Conservation (phyloP, 2,888 invertebrate genomes). For the Molorchus minor region DNA sequence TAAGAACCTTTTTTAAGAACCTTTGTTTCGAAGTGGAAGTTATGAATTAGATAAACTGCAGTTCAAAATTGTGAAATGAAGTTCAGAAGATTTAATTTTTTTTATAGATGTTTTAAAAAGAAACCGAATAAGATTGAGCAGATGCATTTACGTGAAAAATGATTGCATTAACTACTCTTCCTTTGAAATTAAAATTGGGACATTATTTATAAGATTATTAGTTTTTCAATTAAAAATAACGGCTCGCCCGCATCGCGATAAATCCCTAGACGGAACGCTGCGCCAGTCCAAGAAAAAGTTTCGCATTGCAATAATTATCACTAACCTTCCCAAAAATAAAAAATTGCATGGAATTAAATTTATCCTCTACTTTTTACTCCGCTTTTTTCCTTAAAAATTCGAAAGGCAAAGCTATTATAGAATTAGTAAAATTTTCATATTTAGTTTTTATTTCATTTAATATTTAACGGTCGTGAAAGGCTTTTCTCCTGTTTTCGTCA, state of each 20-base stretch:
- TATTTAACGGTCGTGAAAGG: background rate
- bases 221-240: conserved; percentile 27
- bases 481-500: background rate
- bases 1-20: too few species aligned
- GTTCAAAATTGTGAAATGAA: too few species aligned
- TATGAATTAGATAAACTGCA: too few species aligned
- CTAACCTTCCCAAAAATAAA: conserved; percentile 10
- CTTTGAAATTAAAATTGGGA: conserved; percentile 11
- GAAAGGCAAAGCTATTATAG: conserved; percentile 7
- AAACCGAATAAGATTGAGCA: too few species aligned
- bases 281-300: conserved; percentile 14
- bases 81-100: too few species aligned
- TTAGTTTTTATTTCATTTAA: conserved; percentile 1
- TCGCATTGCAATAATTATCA: conserved; percentile 19
- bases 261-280: conserved; percentile 8
- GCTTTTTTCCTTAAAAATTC: conserved; percentile 3
- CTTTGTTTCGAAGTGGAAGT: too few species aligned
- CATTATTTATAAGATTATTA: conserved; percentile 26
- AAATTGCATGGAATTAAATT: conserved; percentile 22
- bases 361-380: conserved; percentile 2
- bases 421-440: conserved; percentile 1
- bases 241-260: conserved; percentile 8
- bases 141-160: background rate
- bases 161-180: background rate
- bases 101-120: too few species aligned